phyloP scores from a whole-genome alignment of 2,113 vertebrate genomes.

The Zootoca vivipara region DNA sequence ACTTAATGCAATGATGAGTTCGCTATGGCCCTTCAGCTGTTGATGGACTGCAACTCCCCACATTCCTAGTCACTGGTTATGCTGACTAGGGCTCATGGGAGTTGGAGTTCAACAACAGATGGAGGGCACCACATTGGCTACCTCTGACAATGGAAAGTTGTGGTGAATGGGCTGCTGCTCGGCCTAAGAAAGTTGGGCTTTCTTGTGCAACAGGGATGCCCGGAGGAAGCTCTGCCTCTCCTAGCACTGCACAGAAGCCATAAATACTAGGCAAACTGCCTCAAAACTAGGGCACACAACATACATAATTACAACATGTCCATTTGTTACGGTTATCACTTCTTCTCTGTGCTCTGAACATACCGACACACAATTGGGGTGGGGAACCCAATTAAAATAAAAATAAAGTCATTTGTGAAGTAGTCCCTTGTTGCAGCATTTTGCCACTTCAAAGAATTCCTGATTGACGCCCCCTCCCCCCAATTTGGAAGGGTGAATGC shows the following conservation, averaged over 20 bases:
- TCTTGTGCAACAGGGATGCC: too few species aligned
- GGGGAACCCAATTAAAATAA: not conserved
- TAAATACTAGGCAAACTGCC: not conserved
- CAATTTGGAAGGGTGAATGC: constrained; percentile 4
- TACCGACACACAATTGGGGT: not conserved
- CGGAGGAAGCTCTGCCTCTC: not conserved
- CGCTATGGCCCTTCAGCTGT: too few species aligned
- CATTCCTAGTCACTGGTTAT: too few species aligned
- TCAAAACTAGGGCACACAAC: too few species aligned
- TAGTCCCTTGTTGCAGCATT: rapidly evolving
- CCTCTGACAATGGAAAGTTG: not conserved
- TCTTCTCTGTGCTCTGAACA: constrained; percentile 19
- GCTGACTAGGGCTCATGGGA: too few species aligned
- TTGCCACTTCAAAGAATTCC: not conserved
- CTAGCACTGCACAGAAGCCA: not conserved
- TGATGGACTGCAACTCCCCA: too few species aligned
- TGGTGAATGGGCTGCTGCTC: not conserved
- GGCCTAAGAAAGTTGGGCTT: not conserved
- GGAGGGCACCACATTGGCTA: too few species aligned
- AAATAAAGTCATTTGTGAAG: rapidly evolving
- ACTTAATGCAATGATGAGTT: too few species aligned
- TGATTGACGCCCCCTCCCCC: constrained; percentile 19
- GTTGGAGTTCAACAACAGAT: too few species aligned
- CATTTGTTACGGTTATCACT: not conserved
- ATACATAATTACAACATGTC: not conserved